Evolutionary conservation across 2,888 invertebrate species (phyloP), one percentile per base, ranked within the genome.

Genomic region (Portevinia maculata): DNA sequence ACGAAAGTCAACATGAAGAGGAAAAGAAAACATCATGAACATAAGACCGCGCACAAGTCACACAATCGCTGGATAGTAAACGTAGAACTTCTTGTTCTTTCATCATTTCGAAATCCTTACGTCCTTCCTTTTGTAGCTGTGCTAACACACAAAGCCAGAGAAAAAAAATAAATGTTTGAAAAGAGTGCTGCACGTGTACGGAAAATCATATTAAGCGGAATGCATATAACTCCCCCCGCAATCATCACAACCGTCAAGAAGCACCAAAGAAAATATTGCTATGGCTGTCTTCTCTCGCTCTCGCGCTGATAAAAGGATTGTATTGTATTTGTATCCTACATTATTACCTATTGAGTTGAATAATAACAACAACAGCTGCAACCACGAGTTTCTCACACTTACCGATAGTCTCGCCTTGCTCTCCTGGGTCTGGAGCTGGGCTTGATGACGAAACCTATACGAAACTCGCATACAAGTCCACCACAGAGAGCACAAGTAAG

Each of bases 371-470:
- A 87, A 87, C 90, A 89, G 90, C 89, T 90, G 89, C 89, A 89
- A 87, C 85, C 87, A 87, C 87, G 88, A 89, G 87, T 87, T 89
- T 89, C 90, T 89, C 90, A 89, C 90, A 89, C 89, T 90, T 87
- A 75, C 48, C 46, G 60, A 60, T 69, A 62, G 71, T 60, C 64
- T 50, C 62, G 55, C 67, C 71, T 50, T 67, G 55, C 67, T 78
- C 53, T 83, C 67, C 65, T 69, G 71, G 55, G 30, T n/a, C n/a
- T 70, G 67, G 44, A 44, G n/a, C n/a, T 44, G 44, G 19, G 9
- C 9, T 48, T 57, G 70, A 75, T 75, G 81, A 81, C 79, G 76
- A 76, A 76, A 67, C 50, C 57, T 46, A 73, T 62, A 73, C 73
- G 52, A 17, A 57, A 73, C 78, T 37, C 57, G 46, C 32, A 52